A percentile compares a stretch with the other conserved stretches of the same genome.
Evolutionary conservation across 2,113 vertebrate genomes (phyloP).

Genomic region (Crypturellus undulatus): DNA sequence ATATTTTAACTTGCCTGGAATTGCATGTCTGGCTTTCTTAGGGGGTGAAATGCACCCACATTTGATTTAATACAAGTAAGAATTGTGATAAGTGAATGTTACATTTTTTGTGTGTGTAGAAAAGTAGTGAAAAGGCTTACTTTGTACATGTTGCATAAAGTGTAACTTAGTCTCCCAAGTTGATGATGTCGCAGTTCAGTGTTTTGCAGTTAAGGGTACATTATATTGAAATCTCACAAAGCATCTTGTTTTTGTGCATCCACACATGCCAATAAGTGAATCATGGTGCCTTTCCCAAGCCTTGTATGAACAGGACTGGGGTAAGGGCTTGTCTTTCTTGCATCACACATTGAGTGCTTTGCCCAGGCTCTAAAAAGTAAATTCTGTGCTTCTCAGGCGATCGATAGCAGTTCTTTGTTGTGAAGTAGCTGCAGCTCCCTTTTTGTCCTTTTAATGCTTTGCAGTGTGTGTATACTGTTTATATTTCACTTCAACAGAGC

Average conservation of each 20-base stretch:
- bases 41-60: neutral
- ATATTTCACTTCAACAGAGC: neutral
- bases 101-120: neutral
- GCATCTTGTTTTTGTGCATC: conserved; percentile 84
- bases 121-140: neutral
- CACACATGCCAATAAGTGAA: conserved; percentile 86
- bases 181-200: conserved; percentile 21
- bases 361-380: conserved; percentile 71
- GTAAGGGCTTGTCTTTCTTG: conserved; percentile 80
- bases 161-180: neutral
- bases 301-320: conserved; percentile 89
- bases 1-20: neutral
- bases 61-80: neutral
- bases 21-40: neutral
- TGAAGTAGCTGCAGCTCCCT: neutral
- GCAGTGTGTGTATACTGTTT: neutral
- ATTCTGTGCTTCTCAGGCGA: conserved; percentile 84
- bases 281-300: conserved; percentile 88
- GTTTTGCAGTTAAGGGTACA: conserved; percentile 55
- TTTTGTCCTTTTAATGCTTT: neutral
- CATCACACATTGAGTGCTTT: conserved; percentile 68
- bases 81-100: neutral
- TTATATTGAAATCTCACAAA: conserved; percentile 79
- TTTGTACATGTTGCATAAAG: conserved; percentile 7
- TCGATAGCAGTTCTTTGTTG: conserved; percentile 39